Evolutionary conservation across 2,888 invertebrate genomes (phyloP), one percentile per base, ranked within the genome.

Genomic region (Drosophila niveifrons): DNA sequence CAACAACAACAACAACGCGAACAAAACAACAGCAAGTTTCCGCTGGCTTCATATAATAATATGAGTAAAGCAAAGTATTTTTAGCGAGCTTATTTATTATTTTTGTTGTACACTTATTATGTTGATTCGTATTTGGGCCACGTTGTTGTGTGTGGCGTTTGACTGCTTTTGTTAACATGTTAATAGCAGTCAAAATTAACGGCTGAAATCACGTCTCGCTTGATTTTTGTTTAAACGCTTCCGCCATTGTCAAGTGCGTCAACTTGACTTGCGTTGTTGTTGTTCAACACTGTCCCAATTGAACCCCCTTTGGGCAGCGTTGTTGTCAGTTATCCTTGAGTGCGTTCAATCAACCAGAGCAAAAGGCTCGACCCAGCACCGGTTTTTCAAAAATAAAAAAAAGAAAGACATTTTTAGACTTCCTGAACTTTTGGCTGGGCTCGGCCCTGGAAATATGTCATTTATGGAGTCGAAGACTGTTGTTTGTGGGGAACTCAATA

Each of bases 361-460:
- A 17, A 83, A 86, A 86, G 87, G 81, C 81, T 83, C 81, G 86
- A 51, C 69, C 15, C 47, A 56, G 55, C 67, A 72, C 77, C 80
- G 76, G 76, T 76, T 75, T 39, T 48, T 69, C 58, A 71, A 31
- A 31, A 6, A 23, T 23, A 23, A 23, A 36, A 71, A 29, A 31
- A 6, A 36, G n/a, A 31, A 6, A 36, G n/a, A 36, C 36, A 36
- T 72, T 67, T 72, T 75, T 65, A 72, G 64, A 85, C 88, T 82
- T 82, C 82, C 82, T 82, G 88, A 75, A 36, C 36, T 36, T 36
- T 36, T 36, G 1, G 36, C 69, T 70, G 77, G 70, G 64, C 70
- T 63, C 62, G 71, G 78, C 75, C 78, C 78, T 83, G 69, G 66
- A 88, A 88, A 80, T 83, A 67, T 86, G 84, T 88, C 89, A 86